Conservation (phyloP, 2,113 vertebrate species). For the Ptyas mucosa region DNA sequence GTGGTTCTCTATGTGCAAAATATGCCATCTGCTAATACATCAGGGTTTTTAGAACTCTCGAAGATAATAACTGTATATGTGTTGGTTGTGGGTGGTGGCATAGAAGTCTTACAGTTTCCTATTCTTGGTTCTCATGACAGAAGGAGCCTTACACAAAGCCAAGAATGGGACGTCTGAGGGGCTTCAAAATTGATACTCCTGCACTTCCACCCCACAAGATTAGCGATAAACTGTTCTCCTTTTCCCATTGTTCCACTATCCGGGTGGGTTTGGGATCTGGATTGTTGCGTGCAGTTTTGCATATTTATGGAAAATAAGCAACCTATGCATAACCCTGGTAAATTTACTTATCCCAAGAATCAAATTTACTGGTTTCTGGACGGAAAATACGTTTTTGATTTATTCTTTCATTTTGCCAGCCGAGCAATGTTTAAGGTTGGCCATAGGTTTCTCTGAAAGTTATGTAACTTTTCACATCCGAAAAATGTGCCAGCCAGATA, state of each 20-base stretch:
- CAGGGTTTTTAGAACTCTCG: background rate
- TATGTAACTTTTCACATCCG: background rate
- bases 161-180: background rate
- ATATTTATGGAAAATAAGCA: background rate
- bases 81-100: background rate
- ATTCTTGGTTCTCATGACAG: background rate
- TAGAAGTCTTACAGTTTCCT: background rate
- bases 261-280: background rate
- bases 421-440: background rate
- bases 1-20: background rate
- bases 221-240: background rate
- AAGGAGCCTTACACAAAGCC: background rate
- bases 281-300: background rate
- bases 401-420: background rate
- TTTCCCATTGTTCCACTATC: background rate
- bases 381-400: background rate
- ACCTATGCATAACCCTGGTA: background rate
- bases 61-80: background rate
- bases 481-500: background rate
- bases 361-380: background rate
- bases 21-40: slow-evolving; percentile 15
- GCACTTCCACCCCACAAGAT: background rate
- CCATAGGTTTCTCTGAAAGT: background rate
- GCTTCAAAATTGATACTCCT: background rate
- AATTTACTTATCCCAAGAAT: background rate